Percentiles rank a stretch among this genome's conserved stretches.
These are phyloP conservation scores for Diprion similis DNA, from an alignment of 1,140 invertebrate genomes.

Conservation along the genomic window DNA sequence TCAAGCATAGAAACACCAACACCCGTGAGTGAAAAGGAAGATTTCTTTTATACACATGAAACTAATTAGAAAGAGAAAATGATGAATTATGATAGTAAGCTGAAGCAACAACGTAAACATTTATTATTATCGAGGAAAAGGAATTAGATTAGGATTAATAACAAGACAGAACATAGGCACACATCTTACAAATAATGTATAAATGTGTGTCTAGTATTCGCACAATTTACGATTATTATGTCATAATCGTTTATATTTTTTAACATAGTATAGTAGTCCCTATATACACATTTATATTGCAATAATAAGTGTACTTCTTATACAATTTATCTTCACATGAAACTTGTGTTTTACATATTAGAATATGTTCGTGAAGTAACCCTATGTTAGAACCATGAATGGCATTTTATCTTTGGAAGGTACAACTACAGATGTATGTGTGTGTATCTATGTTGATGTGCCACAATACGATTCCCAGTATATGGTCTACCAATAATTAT, in stretches of 20 bases:
- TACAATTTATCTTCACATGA: neutral
- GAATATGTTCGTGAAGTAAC: neutral
- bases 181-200: slow-evolving; percentile 44
- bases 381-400: neutral
- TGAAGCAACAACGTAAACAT: neutral
- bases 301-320: slow-evolving; percentile 36
- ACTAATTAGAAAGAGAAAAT: neutral
- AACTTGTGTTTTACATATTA: neutral
- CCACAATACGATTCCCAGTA: no score
- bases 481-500: no score
- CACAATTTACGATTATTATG: slow-evolving; percentile 34
- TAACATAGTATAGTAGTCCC: slow-evolving; percentile 44
- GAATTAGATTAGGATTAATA: slow-evolving; percentile 31
- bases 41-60: neutral
- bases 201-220: slow-evolving; percentile 19
- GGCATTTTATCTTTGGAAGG: no score
- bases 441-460: no score
- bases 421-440: no score
- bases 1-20: neutral
- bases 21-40: neutral
- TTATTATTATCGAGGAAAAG: slow-evolving; percentile 3
- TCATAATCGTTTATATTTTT: slow-evolving; percentile 42
- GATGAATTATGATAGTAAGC: neutral
- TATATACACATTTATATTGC: slow-evolving; percentile 64
- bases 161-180: slow-evolving; percentile 49